These are phyloP conservation scores for Epinephelus lanceolatus DNA, from an alignment of 2,113 vertebrate species.

Conservation along the genomic window DNA sequence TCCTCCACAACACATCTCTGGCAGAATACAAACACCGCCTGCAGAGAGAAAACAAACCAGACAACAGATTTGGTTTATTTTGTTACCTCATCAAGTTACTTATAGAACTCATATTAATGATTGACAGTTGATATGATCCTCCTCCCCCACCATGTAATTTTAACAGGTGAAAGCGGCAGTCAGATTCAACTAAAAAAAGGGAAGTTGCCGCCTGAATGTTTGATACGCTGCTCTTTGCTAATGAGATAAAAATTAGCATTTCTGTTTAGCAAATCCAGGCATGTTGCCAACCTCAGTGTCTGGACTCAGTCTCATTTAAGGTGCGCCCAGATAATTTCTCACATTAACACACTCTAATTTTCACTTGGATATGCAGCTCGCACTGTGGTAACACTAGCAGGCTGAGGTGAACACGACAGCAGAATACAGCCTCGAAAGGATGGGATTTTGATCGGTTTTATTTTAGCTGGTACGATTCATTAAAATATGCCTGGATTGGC, in stretches of 20 bases:
- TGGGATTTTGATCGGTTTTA: neutral
- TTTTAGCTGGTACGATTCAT: neutral
- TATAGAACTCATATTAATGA: neutral
- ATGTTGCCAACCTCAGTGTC: slow-evolving; percentile 1
- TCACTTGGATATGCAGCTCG: neutral
- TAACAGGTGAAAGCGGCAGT: neutral
- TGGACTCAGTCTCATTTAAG: neutral
- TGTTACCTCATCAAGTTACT: neutral
- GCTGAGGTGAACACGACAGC: neutral
- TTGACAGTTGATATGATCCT: neutral
- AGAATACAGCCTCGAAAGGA: neutral
- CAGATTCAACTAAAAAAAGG: neutral
- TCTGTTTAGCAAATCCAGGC: neutral
- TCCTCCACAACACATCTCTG: neutral
- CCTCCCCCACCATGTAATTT: neutral
- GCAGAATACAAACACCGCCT: neutral
- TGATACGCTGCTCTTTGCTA: too few species aligned
- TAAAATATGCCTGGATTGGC: neutral
- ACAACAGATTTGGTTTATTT: neutral
- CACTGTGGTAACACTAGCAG: neutral
- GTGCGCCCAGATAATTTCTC: neutral
- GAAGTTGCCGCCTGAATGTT: neutral
- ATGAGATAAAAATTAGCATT: neutral
- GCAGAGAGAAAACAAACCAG: neutral
- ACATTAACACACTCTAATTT: neutral